Evolutionary conservation across 2,888 invertebrate species (phyloP).

Genomic region (Eumacrocentrus americanus): DNA sequence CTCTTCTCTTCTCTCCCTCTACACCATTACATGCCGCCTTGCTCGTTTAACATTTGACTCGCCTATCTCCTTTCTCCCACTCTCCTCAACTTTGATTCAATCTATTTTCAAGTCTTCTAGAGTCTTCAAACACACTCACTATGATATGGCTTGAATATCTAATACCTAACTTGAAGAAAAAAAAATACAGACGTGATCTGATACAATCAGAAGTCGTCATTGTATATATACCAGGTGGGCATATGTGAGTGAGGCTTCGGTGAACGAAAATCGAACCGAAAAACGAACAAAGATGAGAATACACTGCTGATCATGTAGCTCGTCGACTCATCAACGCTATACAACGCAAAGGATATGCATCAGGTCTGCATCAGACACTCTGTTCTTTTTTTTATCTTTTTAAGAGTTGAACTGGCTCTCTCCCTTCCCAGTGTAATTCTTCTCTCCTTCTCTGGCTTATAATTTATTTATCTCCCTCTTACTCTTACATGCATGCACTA

Average conservation of each 20-base stretch:
- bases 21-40: background rate
- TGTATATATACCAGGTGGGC: too few relatives aligned
- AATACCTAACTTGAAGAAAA: background rate
- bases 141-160: background rate
- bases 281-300: too few relatives aligned
- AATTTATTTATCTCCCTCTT: background rate
- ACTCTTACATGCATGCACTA: too few relatives aligned
- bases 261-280: too few relatives aligned
- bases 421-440: background rate
- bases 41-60: constrained; percentile 29
- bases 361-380: too few relatives aligned
- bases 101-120: background rate
- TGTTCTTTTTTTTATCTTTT: background rate
- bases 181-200: too few relatives aligned
- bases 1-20: constrained; percentile 21
- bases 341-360: too few relatives aligned
- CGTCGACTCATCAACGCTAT: too few relatives aligned
- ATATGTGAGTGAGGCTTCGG: too few relatives aligned
- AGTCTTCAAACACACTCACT: background rate
- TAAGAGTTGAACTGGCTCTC: too few relatives aligned
- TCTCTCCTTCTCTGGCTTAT: background rate
- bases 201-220: too few relatives aligned
- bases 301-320: too few relatives aligned
- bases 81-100: constrained; percentile 11
- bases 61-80: constrained; percentile 32